Base-by-base conservation (phyloP, 2,797 vertebrate genomes). In the Alcedo quadribrachys region DNA sequence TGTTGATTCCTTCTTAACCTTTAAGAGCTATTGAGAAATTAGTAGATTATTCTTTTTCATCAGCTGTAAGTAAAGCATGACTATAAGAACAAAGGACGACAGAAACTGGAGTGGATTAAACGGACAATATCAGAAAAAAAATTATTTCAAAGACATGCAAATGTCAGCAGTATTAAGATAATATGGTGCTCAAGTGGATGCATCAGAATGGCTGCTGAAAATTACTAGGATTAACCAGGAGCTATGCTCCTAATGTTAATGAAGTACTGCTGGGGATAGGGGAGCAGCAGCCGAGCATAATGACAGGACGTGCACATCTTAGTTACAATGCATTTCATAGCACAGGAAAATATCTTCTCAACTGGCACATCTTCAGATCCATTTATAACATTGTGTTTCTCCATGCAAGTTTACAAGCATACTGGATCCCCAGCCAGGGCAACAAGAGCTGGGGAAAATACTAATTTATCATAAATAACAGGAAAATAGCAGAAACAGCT, bases 161-260 rank as follows among this genome's bases (percentile, higher is more conserved):
- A 96, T 95, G 68, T 76, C 93, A 95, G 94, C 45, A 92, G 71
- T 94, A 91, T 87, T 86, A 90, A 87, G 86, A 93, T 95, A 90
- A 92, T 81, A 82, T 48, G 55, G 48, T 78, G 76, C 71, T 96
- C 79, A 96, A 96, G 90, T 90, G 92, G 75, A 68, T 94, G 81
- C 74, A 95, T 94, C 81, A 85, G 85, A 94, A 92, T 86, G 79
- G 81, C 86, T 90, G 90, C 77, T 93, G 89, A 92, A 96, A 96
- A 96, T 97, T 96, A 95, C 85, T 81, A 62, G 83, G 93, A 96
- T 97, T 96, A 96, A 87, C 89, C 60, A 81, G 61, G 77, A 94
- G 78, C 77, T 79, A 43, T 82, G 89, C 62, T 95, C 46, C 69
- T 95, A 93, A 96, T 93, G 81, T 90, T 95, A 96, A 96, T 93